phyloP scores from a whole-genome alignment of 1,140 invertebrate species.

The Caenorhabditis remanei region DNA sequence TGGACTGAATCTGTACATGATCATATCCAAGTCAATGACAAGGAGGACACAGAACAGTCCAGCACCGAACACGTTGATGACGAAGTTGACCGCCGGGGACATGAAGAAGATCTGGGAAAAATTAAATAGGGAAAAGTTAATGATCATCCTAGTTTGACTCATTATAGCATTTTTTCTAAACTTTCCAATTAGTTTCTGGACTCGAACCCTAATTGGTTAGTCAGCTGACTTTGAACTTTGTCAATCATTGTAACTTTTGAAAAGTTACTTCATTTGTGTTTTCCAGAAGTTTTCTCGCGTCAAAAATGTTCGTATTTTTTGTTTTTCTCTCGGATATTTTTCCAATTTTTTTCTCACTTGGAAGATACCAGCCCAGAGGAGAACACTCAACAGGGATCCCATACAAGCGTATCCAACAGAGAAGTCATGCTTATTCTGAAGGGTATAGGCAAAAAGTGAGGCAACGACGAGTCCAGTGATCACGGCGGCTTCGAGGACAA shows the following conservation, averaged over 20 bases:
- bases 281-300: neutral
- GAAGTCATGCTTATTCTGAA: slow-evolving; percentile 80
- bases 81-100: slow-evolving; percentile 78
- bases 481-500: slow-evolving; percentile 79
- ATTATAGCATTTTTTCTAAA: neutral
- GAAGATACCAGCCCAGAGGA: slow-evolving; percentile 73
- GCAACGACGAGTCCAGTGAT: slow-evolving; percentile 79
- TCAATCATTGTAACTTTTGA: neutral
- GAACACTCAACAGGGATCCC: slow-evolving; percentile 71
- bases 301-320: neutral
- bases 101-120: slow-evolving; percentile 79
- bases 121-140: neutral
- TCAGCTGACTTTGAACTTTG: neutral
- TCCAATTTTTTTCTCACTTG: slow-evolving; percentile 75
- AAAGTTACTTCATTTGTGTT: neutral
- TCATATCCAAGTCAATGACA: slow-evolving; percentile 80
- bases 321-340: neutral
- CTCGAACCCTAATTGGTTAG: neutral
- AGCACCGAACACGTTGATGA: slow-evolving; percentile 79
- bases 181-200: slow-evolving; percentile 24
- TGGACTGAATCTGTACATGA: slow-evolving; percentile 79
- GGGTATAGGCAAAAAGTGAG: slow-evolving; percentile 80
- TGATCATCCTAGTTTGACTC: neutral
- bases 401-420: slow-evolving; percentile 75
- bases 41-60: slow-evolving; percentile 80